Percentiles rank a stretch among this genome's conserved stretches.
Evolutionary conservation across 2,113 vertebrate species (phyloP).

Genomic region (Malurus alboscapulatus): DNA sequence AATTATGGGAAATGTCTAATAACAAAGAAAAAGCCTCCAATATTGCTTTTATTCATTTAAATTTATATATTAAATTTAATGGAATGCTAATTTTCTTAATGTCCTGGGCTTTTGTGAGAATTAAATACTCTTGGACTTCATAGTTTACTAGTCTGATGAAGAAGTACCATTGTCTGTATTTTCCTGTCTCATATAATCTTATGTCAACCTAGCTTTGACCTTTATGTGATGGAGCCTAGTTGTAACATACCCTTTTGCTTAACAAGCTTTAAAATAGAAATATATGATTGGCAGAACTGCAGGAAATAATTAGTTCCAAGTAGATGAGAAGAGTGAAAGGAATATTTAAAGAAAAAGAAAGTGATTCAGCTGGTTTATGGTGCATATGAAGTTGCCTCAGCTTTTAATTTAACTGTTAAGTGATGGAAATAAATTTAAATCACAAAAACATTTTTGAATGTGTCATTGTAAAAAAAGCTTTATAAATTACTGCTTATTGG

Average conservation of each 20-base stretch:
- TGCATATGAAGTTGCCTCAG: background rate
- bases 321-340: conserved; percentile 1
- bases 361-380: conserved; percentile 25
- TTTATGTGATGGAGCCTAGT: conserved; percentile 2
- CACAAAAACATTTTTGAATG: background rate
- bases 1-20: background rate
- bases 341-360: conserved; percentile 23
- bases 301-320: conserved; percentile 39
- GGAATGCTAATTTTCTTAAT: background rate
- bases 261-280: conserved; percentile 51
- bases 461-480: background rate
- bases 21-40: background rate
- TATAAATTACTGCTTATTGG: background rate
- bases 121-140: background rate
- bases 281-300: conserved; percentile 26
- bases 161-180: background rate
- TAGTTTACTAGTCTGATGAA: background rate
- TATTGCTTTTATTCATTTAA: background rate
- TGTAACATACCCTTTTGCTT: conserved; percentile 7
- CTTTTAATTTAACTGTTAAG: conserved; percentile 12
- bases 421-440: conserved; percentile 12
- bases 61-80: background rate
- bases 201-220: conserved; percentile 30
- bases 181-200: background rate
- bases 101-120: background rate